Base-by-base conservation (phyloP, 2,888 invertebrate genomes). In the Tortrix viridana region DNA sequence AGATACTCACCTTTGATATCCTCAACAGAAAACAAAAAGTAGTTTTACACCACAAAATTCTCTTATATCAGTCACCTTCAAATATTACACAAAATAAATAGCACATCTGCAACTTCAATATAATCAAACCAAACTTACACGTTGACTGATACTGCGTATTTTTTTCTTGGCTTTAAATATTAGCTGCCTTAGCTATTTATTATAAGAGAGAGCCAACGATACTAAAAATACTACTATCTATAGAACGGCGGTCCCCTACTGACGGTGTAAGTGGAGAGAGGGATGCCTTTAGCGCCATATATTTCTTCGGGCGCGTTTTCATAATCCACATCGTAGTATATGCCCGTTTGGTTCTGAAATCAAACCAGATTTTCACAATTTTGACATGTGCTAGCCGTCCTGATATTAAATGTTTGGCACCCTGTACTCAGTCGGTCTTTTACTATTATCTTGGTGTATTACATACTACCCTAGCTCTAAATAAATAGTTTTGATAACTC, bases 251-350 rank as follows among this genome's bases (percentile, higher is more conserved):
- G 95, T 63, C 95, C 95, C 70, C 96, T 91, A 32, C 95, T 95
- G 61, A 96, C 94, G 5, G 96, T 96, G 87, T 97, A 97, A 0
- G 97, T 97, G 61, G 96, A 97, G 81, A 97, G 93, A 37, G 97
- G 97, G 69, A 97, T 95, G 1, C 95, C 95, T 72, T 94, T 94
- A 23, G 92, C 91, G 5, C 93, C 94, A 70, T 93, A 94, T 67
- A 94, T 92, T 0, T 89, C 88, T 74, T 94, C 94, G 1, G 92
- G 92, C 14, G 94, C 92, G 74, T 94, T 94, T 77, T 97, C 97
- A 74, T 97, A 97, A 69, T 97, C 97, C 26, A 97, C 97, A 77
- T 97, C 97, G 78, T 97, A 97, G 85, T 97, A 97, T 73, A 97
- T 97, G 55, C 97, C 97, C 71, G 96, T 96, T 92, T 97, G 97